Evolutionary conservation across 1,140 invertebrate genomes (phyloP).

Genomic region (Plectus sambesii): DNA sequence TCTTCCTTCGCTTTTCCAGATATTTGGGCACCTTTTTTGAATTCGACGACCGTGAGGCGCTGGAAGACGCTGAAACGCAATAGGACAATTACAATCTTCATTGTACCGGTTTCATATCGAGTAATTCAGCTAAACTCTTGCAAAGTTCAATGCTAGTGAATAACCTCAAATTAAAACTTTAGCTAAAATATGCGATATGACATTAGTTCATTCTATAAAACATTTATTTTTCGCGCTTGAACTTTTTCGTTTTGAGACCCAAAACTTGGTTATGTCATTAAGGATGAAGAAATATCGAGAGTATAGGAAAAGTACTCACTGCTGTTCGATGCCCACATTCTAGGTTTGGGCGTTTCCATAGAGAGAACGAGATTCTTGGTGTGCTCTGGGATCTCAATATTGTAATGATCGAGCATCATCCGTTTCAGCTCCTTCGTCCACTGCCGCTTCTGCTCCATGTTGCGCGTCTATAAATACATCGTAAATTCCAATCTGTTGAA

Average conservation of each 20-base stretch:
- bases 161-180: no score
- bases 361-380: constrained; percentile 81
- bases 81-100: no score
- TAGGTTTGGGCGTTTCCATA: no score
- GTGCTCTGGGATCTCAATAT: constrained; percentile 79
- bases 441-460: constrained; percentile 77
- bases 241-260: background rate
- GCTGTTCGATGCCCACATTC: no score
- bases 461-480: constrained; percentile 55
- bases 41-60: no score
- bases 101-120: no score
- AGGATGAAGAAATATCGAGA: constrained; percentile 16
- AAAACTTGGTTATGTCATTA: constrained; percentile 14
- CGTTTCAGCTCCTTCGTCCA: constrained; percentile 80
- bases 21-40: constrained; percentile 23
- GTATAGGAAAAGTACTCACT: no score
- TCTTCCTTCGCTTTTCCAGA: constrained; percentile 21
- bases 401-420: constrained; percentile 86
- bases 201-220: no score
- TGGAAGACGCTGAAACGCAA: no score
- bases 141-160: constrained; percentile 17
- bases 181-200: no score
- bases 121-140: no score
- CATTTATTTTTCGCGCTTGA: no score
- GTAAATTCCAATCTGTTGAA: background rate